Evolutionary conservation across 35 echinoderm and acorn worm species (phyloP).

Genomic region (Lytechinus pictus): DNA sequence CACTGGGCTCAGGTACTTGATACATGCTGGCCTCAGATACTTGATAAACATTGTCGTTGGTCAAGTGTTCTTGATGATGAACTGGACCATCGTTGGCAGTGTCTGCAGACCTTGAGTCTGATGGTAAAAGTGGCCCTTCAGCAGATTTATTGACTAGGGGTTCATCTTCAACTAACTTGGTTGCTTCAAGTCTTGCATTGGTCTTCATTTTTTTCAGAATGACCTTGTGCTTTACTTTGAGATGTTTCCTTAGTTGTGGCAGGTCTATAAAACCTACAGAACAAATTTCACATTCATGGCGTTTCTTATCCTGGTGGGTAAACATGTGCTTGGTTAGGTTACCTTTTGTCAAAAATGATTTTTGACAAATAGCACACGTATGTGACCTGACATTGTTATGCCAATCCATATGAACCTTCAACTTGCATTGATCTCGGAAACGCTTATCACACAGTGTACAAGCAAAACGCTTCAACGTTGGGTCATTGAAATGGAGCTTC

Average conservation of each 20-base stretch:
- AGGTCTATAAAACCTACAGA: neutral
- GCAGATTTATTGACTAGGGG: neutral
- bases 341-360: neutral
- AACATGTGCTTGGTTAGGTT: neutral
- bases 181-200: neutral
- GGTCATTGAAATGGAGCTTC: neutral
- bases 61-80: neutral
- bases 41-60: neutral
- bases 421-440: neutral
- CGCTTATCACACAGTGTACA: neutral
- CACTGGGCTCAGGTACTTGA: neutral
- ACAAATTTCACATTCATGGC: neutral
- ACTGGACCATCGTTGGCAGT: neutral
- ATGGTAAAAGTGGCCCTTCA: neutral
- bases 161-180: neutral
- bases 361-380: neutral
- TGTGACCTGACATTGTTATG: neutral
- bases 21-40: neutral
- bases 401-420: neutral
- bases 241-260: neutral
- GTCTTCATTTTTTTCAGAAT: neutral
- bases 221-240: neutral
- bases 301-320: neutral
- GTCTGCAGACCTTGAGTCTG: neutral
- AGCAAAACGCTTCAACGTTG: neutral